Percentiles rank a stretch among this genome's conserved stretches.
Evolutionary conservation across 2,888 invertebrate genomes (phyloP).

Genomic region (Nemoura dubitans): DNA sequence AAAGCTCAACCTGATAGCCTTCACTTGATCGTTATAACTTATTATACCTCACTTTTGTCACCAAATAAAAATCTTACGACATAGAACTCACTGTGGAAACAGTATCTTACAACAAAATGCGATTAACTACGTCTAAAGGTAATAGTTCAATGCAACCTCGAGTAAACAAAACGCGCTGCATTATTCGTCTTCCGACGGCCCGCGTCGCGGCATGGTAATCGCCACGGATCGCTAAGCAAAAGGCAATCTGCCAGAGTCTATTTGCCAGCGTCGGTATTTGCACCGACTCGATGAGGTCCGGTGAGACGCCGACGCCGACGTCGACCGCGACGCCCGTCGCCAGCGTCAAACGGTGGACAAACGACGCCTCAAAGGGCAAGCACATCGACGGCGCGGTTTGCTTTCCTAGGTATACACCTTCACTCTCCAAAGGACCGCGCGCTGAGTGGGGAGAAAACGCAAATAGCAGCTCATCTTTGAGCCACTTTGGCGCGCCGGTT

Average conservation of each 20-base stretch:
- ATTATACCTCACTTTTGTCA: too few relatives aligned
- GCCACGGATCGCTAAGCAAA: background rate
- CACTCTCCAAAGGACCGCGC: background rate
- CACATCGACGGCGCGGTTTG: background rate
- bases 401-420: too few relatives aligned
- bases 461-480: slow-evolving; percentile 12
- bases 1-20: too few relatives aligned
- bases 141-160: too few relatives aligned
- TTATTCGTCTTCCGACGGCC: background rate
- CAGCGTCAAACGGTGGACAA: background rate
- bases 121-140: too few relatives aligned
- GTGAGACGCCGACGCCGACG: background rate
- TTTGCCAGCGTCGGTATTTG: background rate
- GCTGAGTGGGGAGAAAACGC: background rate
- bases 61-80: too few relatives aligned
- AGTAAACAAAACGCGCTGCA: background rate
- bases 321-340: background rate
- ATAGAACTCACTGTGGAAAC: too few relatives aligned
- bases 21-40: too few relatives aligned
- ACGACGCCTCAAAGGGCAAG: background rate
- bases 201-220: background rate
- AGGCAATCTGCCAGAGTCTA: slow-evolving; percentile 5
- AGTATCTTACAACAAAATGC: too few relatives aligned
- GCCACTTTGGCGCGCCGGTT: background rate
- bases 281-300: background rate